A percentile compares a stretch with the other conserved stretches of the same genome.
phyloP scores from a whole-genome alignment of 37 sponge, comb jelly and placozoan genomes.

The Bolinopsis microptera region DNA sequence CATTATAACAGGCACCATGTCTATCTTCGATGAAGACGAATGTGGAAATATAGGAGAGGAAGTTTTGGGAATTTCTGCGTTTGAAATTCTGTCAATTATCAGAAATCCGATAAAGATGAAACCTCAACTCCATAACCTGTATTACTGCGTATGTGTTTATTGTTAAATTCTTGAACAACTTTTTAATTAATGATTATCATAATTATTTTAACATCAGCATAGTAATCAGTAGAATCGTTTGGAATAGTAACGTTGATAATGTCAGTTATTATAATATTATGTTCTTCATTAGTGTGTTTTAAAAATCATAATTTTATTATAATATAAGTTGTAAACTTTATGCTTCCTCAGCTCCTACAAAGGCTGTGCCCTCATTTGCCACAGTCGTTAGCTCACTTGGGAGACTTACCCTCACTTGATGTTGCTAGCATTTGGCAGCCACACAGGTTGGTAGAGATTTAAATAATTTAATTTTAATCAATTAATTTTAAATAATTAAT shows the following conservation, averaged over 20 bases:
- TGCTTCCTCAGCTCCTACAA: not conserved
- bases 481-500: too few species aligned
- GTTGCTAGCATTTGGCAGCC: not conserved
- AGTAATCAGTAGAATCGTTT: too few species aligned
- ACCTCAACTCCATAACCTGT: not conserved
- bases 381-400: not conserved
- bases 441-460: not conserved
- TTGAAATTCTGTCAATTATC: not conserved
- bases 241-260: too few species aligned
- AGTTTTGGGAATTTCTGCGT: not conserved
- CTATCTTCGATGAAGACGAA: not conserved
- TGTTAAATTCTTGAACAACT: too few species aligned
- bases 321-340: too few species aligned
- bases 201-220: too few species aligned
- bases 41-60: not conserved
- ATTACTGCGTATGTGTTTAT: not conserved
- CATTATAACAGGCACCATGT: too few species aligned
- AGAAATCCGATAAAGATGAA: not conserved
- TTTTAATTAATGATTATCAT: too few species aligned
- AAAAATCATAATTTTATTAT: too few species aligned
- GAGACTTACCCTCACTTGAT: not conserved
- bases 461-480: too few species aligned
- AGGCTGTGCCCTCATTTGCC: not conserved
- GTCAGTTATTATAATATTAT: too few species aligned
- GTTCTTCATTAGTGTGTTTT: too few species aligned